Percentiles rank a stretch among this genome's conserved stretches.
Evolutionary conservation across 2,888 invertebrate species (phyloP).

Genomic region (Hydraecia micacea): DNA sequence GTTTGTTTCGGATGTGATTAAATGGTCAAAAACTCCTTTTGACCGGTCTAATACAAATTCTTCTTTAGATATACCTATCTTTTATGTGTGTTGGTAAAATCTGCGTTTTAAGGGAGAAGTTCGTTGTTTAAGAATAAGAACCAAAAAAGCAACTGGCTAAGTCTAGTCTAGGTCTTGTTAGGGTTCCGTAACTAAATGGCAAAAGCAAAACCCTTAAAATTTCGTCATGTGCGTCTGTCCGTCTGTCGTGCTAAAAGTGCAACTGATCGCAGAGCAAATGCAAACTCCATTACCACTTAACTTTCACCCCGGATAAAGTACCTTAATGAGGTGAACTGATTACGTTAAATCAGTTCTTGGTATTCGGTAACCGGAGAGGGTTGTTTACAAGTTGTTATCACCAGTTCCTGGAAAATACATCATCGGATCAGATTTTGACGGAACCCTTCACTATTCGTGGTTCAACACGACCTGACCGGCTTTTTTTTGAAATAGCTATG

Average conservation of each 20-base stretch:
- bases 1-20: too few relatives aligned
- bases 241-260: background rate
- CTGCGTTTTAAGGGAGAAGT: too few relatives aligned
- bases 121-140: too few relatives aligned
- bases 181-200: background rate
- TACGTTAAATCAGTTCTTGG: background rate
- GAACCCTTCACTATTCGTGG: background rate
- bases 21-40: too few relatives aligned
- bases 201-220: background rate
- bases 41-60: too few relatives aligned
- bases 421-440: background rate
- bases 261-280: background rate
- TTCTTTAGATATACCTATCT: too few relatives aligned
- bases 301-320: background rate
- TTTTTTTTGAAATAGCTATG: background rate
- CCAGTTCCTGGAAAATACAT: background rate
- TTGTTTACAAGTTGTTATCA: background rate
- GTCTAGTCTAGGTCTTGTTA: background rate
- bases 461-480: background rate
- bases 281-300: background rate
- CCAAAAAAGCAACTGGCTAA: too few relatives aligned
- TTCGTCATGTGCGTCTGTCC: background rate
- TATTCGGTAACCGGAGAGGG: background rate
- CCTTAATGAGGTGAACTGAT: background rate
- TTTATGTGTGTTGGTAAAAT: too few relatives aligned